Evolutionary conservation across 2,113 vertebrate species (phyloP).

Genomic region (Clarias batrachus): DNA sequence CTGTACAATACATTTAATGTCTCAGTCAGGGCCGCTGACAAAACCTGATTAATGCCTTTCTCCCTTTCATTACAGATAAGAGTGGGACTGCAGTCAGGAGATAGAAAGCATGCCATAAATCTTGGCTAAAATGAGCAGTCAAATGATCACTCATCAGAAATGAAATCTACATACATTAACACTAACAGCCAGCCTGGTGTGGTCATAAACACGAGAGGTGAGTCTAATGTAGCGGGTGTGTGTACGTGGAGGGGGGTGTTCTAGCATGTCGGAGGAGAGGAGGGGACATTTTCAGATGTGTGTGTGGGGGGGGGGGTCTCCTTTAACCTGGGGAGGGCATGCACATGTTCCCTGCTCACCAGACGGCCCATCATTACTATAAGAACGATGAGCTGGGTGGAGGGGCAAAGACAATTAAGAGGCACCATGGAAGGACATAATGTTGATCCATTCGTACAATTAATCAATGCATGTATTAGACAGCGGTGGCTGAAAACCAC

Average conservation of each 20-base stretch:
- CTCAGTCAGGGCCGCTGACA: constrained; percentile 98
- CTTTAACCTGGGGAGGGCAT: constrained; percentile 37
- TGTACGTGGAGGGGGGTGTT: constrained; percentile 52
- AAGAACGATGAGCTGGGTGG: constrained; percentile 86
- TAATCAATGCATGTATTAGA: constrained; percentile 98
- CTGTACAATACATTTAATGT: constrained; percentile 99
- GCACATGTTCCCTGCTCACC: constrained; percentile 85
- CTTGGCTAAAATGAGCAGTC: constrained; percentile 98
- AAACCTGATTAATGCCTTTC: constrained; percentile 99
- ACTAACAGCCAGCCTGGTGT: constrained; percentile 83
- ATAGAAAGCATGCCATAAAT: constrained; percentile 99
- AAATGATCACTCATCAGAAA: constrained; percentile 99
- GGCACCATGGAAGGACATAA: constrained; percentile 95
- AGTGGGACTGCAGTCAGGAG: constrained; percentile 98
- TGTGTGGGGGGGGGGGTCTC: neutral
- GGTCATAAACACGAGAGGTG: constrained; percentile 69
- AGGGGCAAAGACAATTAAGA: constrained; percentile 84
- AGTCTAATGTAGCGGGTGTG: constrained; percentile 71
- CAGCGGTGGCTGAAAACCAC: constrained; percentile 94
- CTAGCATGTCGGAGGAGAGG: constrained; percentile 39
- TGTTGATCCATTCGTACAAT: constrained; percentile 97
- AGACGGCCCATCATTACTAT: constrained; percentile 92
- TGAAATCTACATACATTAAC: constrained; percentile 99
- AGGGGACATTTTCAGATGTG: neutral
- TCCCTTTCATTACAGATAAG: constrained; percentile 99